A percentile compares a stretch with the other conserved stretches of the same genome.
These are phyloP conservation scores for Brachynemurus nebulosus DNA, from an alignment of 2,888 invertebrate genomes.

Conservation along the genomic window DNA sequence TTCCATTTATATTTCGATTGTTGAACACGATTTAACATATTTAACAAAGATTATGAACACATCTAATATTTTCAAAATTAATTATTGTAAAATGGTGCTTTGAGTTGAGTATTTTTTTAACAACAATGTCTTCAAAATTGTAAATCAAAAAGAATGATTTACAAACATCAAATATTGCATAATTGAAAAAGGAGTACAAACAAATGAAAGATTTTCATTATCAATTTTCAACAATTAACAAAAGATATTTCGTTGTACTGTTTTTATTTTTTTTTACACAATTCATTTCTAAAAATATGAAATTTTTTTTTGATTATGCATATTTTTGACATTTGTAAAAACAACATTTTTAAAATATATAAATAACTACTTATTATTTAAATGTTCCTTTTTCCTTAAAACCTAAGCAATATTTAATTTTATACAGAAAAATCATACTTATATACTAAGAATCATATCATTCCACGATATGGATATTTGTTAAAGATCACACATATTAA, in stretches of 20 bases:
- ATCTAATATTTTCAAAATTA: no score
- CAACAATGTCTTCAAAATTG: constrained; percentile 1
- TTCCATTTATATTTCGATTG: no score
- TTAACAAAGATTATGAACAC: no score
- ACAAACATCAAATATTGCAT: no score
- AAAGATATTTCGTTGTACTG: constrained; percentile 9
- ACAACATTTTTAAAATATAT: not conserved
- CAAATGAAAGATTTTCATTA: no score
- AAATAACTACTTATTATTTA: not conserved
- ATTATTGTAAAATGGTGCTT: not conserved
- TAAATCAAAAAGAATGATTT: no score
- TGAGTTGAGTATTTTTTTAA: constrained; percentile 1
- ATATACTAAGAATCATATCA: constrained; percentile 4
- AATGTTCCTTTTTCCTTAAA: not conserved
- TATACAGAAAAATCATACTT: constrained; percentile 6
- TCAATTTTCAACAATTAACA: constrained; percentile 6
- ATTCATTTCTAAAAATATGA: no score
- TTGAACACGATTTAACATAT: no score
- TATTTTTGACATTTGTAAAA: constrained; percentile 1
- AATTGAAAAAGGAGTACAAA: no score
- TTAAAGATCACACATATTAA: constrained; percentile 9
- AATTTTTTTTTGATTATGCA: no score
- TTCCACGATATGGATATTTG: constrained; percentile 8
- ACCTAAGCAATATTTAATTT: not conserved
- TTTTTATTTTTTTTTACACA: constrained; percentile 2